Evolutionary conservation across 2,113 vertebrate genomes (phyloP), one percentile per base, ranked within the genome.

Genomic region (Xiphophorus couchianus): DNA sequence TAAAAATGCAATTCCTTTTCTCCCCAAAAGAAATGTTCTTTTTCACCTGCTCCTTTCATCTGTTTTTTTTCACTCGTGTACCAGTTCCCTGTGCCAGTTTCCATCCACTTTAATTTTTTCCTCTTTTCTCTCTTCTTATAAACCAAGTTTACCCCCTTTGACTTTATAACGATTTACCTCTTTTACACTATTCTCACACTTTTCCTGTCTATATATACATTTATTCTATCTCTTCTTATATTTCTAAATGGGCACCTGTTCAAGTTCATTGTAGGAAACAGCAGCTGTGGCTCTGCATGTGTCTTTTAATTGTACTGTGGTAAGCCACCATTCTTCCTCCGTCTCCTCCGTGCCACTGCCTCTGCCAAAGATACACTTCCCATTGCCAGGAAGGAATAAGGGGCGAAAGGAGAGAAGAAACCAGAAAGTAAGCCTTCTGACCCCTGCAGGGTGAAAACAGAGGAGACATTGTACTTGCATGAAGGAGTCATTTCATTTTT

Each of bases 351-450:
- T 72, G 33, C n/a, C 67, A 71, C 69, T 71, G 69, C 42, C 78
- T 81, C 62, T 85, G 83, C 90, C 87, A 90, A 86, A 89, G 89
- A 89, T 86, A 88, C 89, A 89, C 88, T 89, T 89, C 76, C 82
- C 69, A 31, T 76, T 78, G 81, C 81, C 82, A 48, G 77, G 79
- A 78, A 76, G 76, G 44, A 80, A 73, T 73, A 69, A 48, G 69
- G 69, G n/a, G 48, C n/a, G 70, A 68, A 66, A 78, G 11, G 27
- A 64, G n/a, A 62, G 72, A 78, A 66, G 70, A 62, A 78, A 67
- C 71, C 58, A 44, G 39, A 75, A 67, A 73, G 73, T 42, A 72
- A 83, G 78, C 82, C 84, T 78, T 89, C 62, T 70, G 73, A 78
- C 44, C 73, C 70, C 74, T 35, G 69, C 29, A 14, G 28, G 6